These are phyloP conservation scores for Cygnus atratus DNA, from an alignment of 2,113 vertebrate genomes.

Conservation along the genomic window DNA sequence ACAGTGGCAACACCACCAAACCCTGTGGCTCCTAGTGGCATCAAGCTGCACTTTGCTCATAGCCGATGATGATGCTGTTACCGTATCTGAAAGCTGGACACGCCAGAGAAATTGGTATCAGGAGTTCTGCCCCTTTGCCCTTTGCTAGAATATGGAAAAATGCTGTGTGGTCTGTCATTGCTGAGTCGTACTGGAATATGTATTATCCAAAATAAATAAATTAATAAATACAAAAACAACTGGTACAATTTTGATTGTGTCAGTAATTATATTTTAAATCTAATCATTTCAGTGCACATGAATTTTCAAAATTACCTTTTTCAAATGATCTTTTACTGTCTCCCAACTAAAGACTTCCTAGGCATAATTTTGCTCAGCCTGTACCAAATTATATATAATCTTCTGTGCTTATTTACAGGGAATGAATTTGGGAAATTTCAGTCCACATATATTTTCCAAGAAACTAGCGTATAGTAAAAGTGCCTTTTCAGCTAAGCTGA, in stretches of 20 bases:
- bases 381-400: neutral
- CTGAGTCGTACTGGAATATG: neutral
- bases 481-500: neutral
- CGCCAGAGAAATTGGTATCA: fast-evolving
- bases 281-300: neutral
- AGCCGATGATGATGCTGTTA: neutral
- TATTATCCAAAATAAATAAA: neutral
- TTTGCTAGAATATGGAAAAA: neutral
- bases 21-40: neutral
- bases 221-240: neutral
- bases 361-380: neutral
- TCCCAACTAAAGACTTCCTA: neutral
- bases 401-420: neutral
- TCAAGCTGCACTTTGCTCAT: neutral
- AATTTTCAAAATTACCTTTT: neutral
- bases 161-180: neutral
- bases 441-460: neutral
- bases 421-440: neutral
- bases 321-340: neutral
- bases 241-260: neutral
- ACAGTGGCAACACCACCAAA: neutral
- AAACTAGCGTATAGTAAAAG: neutral
- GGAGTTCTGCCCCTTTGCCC: neutral
- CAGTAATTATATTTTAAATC: neutral
- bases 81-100: neutral